phyloP scores from a whole-genome alignment of 2,797 vertebrate genomes.

The Paedocypris micromegethes region DNA sequence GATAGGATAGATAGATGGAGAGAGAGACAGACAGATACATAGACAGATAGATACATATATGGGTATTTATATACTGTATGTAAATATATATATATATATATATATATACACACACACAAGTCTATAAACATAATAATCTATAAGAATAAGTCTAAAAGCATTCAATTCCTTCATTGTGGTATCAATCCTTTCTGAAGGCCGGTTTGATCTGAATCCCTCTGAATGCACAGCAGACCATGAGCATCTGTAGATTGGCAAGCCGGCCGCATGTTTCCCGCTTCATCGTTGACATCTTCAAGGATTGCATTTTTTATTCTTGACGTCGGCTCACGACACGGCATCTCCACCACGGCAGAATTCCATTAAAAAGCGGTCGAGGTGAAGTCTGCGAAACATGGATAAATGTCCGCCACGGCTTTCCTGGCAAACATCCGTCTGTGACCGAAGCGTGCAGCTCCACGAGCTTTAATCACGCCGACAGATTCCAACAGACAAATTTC shows the following conservation, averaged over 20 bases:
- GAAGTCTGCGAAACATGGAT: constrained; percentile 26
- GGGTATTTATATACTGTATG: too few relatives aligned
- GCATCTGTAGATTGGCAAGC: neutral
- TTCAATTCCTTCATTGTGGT: too few relatives aligned
- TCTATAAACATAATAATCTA: too few relatives aligned
- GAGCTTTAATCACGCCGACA: constrained; percentile 35
- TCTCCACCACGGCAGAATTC: constrained; percentile 17
- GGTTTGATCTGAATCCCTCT: too few relatives aligned
- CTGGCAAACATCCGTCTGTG: constrained; percentile 18
- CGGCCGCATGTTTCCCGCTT: neutral
- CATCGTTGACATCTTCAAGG: neutral
- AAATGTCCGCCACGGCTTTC: constrained; percentile 20
- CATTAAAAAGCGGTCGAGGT: constrained; percentile 24
- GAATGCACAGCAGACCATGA: too few relatives aligned
- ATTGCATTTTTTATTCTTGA: constrained; percentile 20
- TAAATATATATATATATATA: too few relatives aligned
- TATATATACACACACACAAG: too few relatives aligned
- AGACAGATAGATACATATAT: too few relatives aligned
- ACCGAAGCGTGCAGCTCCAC: constrained; percentile 15
- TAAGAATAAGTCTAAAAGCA: too few relatives aligned
- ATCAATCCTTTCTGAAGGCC: too few relatives aligned
- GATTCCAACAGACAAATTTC: constrained; percentile 32
- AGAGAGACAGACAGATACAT: too few relatives aligned
- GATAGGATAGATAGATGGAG: too few relatives aligned
- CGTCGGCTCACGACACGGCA: constrained; percentile 1